phyloP scores from a whole-genome alignment of 2,113 vertebrate species.

The Apistogramma diplotaenia region DNA sequence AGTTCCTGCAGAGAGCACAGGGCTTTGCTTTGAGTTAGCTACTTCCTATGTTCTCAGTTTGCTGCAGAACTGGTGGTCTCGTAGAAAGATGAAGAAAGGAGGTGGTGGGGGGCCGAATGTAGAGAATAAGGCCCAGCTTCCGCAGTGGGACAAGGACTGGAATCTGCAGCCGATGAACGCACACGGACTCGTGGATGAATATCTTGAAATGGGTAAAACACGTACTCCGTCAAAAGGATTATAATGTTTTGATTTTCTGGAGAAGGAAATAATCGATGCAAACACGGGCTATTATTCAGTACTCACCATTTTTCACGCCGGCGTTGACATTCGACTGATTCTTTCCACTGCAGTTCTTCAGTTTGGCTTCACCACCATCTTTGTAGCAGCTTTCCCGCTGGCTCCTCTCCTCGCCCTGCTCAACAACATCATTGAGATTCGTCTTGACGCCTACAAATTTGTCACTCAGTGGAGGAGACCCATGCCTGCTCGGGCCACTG shows the following conservation, averaged over 20 bases:
- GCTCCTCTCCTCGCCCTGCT: slow-evolving; percentile 94
- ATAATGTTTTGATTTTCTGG: neutral
- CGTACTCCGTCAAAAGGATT: neutral
- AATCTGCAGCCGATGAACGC: slow-evolving; percentile 98
- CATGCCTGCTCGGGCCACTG: slow-evolving; percentile 93
- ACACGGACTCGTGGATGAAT: slow-evolving; percentile 95
- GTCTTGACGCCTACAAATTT: slow-evolving; percentile 98
- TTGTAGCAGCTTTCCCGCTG: slow-evolving; percentile 95
- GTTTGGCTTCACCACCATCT: slow-evolving; percentile 99
- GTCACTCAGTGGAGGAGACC: slow-evolving; percentile 97
- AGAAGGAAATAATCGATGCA: neutral
- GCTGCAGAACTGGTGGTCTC: slow-evolving; percentile 98
- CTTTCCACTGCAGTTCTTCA: slow-evolving; percentile 85
- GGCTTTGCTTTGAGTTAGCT: slow-evolving; percentile 28
- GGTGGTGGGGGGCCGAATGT: slow-evolving; percentile 81
- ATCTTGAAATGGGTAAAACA: slow-evolving; percentile 94
- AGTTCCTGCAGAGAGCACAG: slow-evolving; percentile 1
- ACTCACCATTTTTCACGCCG: neutral
- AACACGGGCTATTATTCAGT: neutral
- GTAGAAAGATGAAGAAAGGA: slow-evolving; percentile 89
- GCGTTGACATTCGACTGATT: neutral
- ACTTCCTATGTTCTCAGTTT: slow-evolving; percentile 74
- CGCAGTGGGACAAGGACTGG: slow-evolving; percentile 99
- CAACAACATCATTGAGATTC: slow-evolving; percentile 98
- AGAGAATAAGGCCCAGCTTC: slow-evolving; percentile 85